These are phyloP conservation scores for Coleophora flavipennella DNA, from an alignment of 2,888 invertebrate species.

Conservation along the genomic window DNA sequence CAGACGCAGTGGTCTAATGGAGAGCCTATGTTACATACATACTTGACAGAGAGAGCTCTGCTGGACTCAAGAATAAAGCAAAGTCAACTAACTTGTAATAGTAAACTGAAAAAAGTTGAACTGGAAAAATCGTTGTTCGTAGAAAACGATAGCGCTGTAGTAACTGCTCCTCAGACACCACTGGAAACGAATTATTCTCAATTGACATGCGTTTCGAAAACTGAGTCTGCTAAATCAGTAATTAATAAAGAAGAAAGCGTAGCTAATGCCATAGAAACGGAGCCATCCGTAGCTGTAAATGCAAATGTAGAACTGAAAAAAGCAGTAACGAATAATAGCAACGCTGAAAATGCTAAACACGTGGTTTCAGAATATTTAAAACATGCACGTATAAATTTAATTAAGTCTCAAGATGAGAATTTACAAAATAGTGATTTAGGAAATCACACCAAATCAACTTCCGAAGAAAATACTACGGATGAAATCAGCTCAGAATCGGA, in stretches of 20 bases:
- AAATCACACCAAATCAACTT: constrained; percentile 28
- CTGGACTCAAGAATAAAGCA: constrained; percentile 81
- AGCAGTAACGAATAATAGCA: constrained; percentile 32
- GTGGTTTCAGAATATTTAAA: constrained; percentile 78
- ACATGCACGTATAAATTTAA: constrained; percentile 66
- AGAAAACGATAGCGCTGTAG: constrained; percentile 23
- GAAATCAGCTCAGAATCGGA: constrained; percentile 47
- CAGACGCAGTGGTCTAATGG: constrained; percentile 72
- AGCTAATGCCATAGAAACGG: constrained; percentile 11
- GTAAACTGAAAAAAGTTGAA: constrained; percentile 50
- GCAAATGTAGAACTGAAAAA: constrained; percentile 32
- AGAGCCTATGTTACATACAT: constrained; percentile 79
- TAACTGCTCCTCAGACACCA: background rate
- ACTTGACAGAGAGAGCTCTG: constrained; percentile 80
- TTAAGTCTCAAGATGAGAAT: constrained; percentile 50
- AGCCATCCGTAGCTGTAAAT: constrained; percentile 11
- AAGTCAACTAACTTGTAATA: constrained; percentile 65
- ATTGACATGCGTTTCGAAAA: too few relatives aligned
- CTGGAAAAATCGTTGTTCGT: constrained; percentile 41
- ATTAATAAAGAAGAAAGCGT: constrained; percentile 30
- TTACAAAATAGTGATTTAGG: constrained; percentile 39
- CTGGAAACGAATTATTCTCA: constrained; percentile 11
- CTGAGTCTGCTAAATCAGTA: constrained; percentile 12
- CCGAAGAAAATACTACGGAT: constrained; percentile 41
- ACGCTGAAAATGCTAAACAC: constrained; percentile 73